Evolutionary conservation across 2,113 vertebrate species (phyloP), one percentile per base, ranked within the genome.

Genomic region (Pelodiscus sinensis): DNA sequence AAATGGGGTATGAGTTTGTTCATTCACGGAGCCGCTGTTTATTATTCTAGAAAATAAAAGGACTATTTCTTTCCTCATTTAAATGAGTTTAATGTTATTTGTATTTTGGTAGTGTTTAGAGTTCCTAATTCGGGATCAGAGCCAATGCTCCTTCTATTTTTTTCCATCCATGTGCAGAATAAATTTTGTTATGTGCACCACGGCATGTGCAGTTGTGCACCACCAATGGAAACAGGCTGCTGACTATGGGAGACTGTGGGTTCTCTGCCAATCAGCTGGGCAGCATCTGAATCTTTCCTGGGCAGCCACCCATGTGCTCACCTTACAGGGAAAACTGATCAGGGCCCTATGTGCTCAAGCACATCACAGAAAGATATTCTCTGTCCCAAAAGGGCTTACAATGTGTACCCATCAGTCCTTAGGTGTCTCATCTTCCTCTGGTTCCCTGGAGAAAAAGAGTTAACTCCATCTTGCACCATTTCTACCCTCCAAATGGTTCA

Each of bases 331-430:
- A 44, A 44, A 44, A 44, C 44, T 44, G 57, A 85, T 16, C 65
- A 89, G 79, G 0, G 0, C 3, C 50, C 9, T n/a, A 11, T n/a
- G 24, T 0, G 35, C 54, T 75, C 9, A 85, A 87, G 56, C 27
- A 79, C 29, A 54, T 18, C 1, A 27, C 62, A 9, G 10, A 16
- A 25, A 79, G 9, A 9, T 58, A 16, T 79, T 77, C 65, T 55
- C 55, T 10, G 51, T 2, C 4, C 21, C 21, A 3, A 52, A 50
- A 50, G 44, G 65, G 25, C 55, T 0, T 9, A 2, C n/a, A 85
- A 75, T 25, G 18, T 57, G 9, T 56, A 9, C 3, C 3, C 2
- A 22, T 50, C 31, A 50, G 54, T 24, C 15, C n/a, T 51, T 51
- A 14, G 8, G 60, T 31, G 62, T 65, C 62, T 50, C 12, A 1